Conservation (phyloP, 2,797 vertebrate species). For the Brachyalestes nurse region DNA sequence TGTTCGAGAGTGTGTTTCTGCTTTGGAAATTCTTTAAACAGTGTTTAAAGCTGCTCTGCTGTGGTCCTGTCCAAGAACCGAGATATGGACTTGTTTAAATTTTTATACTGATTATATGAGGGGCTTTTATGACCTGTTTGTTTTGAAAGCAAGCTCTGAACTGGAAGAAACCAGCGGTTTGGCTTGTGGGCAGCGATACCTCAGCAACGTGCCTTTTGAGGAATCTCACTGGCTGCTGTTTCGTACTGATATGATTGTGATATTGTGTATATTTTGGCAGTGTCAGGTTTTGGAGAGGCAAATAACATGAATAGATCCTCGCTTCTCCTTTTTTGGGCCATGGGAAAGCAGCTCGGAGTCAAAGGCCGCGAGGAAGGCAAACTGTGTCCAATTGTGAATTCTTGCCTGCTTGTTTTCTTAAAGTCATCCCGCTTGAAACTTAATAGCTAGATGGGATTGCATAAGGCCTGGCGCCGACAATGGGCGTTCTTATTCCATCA, state of each 20-base stretch:
- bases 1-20: background rate
- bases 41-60: background rate
- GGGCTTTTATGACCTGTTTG: background rate
- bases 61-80: background rate
- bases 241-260: background rate
- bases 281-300: constrained; percentile 28
- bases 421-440: constrained; percentile 45
- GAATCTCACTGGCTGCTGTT: constrained; percentile 36
- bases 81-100: background rate
- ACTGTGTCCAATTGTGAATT: constrained; percentile 75
- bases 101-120: constrained; percentile 6
- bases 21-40: background rate
- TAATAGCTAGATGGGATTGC: background rate
- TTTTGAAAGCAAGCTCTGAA: background rate
- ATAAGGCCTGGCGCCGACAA: constrained; percentile 35
- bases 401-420: constrained; percentile 77
- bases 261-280: constrained; percentile 53
- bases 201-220: constrained; percentile 17
- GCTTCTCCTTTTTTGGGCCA: constrained; percentile 39
- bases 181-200: constrained; percentile 33
- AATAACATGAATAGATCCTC: constrained; percentile 48
- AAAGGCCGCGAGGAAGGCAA: constrained; percentile 73
- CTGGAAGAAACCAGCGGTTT: constrained; percentile 12
- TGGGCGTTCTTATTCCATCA: constrained; percentile 27
- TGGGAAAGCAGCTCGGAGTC: constrained; percentile 56